Evolutionary conservation across 92 coral and sea anemone genomes (phyloP).

Genomic region (Chrysogorgia sp.): DNA sequence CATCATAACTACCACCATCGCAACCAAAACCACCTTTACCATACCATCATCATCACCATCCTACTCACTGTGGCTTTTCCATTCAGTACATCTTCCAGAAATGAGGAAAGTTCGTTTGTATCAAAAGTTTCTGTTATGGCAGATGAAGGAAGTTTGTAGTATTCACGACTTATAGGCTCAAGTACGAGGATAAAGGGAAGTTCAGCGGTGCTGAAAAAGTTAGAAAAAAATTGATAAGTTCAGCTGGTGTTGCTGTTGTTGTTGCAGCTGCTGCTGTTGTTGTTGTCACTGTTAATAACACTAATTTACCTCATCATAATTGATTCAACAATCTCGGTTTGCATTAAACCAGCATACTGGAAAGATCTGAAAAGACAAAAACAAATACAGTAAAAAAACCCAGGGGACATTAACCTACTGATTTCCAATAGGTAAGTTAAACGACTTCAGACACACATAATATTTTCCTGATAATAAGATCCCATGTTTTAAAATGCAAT

Average conservation of each 20-base stretch:
- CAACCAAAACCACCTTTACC: too few relatives aligned
- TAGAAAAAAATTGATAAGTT: not conserved
- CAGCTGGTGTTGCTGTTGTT: not conserved
- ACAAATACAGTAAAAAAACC: not conserved
- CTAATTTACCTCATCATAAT: slow-evolving; percentile 90
- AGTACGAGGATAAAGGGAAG: slow-evolving; percentile 84
- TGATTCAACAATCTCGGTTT: slow-evolving; percentile 73
- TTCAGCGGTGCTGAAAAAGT: slow-evolving; percentile 61
- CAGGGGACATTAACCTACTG: not conserved
- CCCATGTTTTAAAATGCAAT: too few relatives aligned
- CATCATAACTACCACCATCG: too few relatives aligned
- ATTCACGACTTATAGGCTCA: slow-evolving; percentile 66
- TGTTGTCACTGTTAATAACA: not conserved
- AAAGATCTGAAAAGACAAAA: slow-evolving; percentile 59
- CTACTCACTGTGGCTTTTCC: slow-evolving; percentile 70
- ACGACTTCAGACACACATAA: too few relatives aligned
- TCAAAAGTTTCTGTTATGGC: slow-evolving; percentile 74
- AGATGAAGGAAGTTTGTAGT: slow-evolving; percentile 71
- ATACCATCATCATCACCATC: too few relatives aligned
- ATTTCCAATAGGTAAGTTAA: not conserved
- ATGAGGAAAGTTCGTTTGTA: slow-evolving; percentile 62
- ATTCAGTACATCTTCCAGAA: slow-evolving; percentile 72
- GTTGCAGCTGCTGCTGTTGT: not conserved
- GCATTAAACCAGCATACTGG: slow-evolving; percentile 90
- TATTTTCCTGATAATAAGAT: too few relatives aligned